Evolutionary conservation across 2,797 vertebrate species (phyloP).

Genomic region (Brachymystax lenok): DNA sequence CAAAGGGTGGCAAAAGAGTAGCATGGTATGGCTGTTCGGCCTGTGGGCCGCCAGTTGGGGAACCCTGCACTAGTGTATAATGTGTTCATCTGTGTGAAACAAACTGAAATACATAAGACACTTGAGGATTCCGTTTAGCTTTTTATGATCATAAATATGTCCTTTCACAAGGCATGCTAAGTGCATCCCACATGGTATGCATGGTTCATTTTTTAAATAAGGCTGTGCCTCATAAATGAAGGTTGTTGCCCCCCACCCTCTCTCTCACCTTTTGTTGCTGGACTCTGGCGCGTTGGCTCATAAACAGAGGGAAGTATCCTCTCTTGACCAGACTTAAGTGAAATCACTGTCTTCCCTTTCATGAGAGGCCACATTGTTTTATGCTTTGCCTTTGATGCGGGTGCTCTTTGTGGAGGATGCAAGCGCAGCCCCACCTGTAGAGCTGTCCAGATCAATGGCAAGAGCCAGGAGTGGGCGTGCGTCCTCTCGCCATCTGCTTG

Average conservation of each 20-base stretch:
- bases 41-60: too few species aligned
- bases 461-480: conserved; percentile 42
- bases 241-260: neutral
- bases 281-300: conserved; percentile 53
- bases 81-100: neutral
- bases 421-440: conserved; percentile 62
- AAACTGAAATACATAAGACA: conserved; percentile 16
- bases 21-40: too few species aligned
- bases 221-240: neutral
- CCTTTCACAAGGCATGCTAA: neutral
- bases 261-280: conserved; percentile 20
- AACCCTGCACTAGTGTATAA: too few species aligned
- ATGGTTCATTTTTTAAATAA: neutral
- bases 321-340: conserved; percentile 61
- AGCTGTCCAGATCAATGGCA: conserved; percentile 69
- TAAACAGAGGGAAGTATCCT: conserved; percentile 63
- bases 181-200: neutral
- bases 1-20: too few species aligned
- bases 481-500: conserved; percentile 72
- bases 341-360: conserved; percentile 61
- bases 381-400: conserved; percentile 72
- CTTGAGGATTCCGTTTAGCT: neutral
- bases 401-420: conserved; percentile 27
- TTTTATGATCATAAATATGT: neutral
- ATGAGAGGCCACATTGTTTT: conserved; percentile 61